phyloP scores from a whole-genome alignment of 2,888 invertebrate genomes.

The Allygus modestus region DNA sequence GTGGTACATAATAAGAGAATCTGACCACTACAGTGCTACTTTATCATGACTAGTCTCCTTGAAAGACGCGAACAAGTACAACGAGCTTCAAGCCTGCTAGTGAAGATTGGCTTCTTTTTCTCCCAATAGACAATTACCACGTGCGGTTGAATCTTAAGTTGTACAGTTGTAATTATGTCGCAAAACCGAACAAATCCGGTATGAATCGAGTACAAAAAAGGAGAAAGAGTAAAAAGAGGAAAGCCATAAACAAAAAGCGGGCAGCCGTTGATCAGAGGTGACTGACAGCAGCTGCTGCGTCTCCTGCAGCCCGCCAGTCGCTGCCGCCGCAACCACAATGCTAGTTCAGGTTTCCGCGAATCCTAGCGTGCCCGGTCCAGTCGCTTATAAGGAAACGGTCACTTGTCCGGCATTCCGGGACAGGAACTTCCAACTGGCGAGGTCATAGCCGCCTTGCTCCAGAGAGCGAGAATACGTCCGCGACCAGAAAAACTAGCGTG shows the following conservation, averaged over 20 bases:
- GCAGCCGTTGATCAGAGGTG: slow-evolving; percentile 17
- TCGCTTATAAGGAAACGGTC: slow-evolving; percentile 53
- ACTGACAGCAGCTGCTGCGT: slow-evolving; percentile 12
- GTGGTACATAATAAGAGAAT: too few species aligned
- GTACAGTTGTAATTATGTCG: slow-evolving; percentile 36
- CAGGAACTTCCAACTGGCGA: slow-evolving; percentile 28
- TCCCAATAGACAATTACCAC: slow-evolving; percentile 2
- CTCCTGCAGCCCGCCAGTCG: not conserved
- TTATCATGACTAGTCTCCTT: too few species aligned
- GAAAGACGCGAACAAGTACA: too few species aligned
- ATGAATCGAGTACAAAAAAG: slow-evolving; percentile 25
- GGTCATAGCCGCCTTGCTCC: slow-evolving; percentile 27
- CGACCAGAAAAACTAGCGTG: not conserved
- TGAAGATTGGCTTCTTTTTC: slow-evolving; percentile 16
- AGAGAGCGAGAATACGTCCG: not conserved
- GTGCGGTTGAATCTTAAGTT: slow-evolving; percentile 9
- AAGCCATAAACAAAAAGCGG: slow-evolving; percentile 29
- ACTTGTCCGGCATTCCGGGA: slow-evolving; percentile 52
- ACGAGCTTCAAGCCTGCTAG: too few species aligned
- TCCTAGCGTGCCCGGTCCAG: slow-evolving; percentile 47
- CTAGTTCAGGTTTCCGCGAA: slow-evolving; percentile 43
- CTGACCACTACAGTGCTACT: too few species aligned
- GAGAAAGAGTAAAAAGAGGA: slow-evolving; percentile 24
- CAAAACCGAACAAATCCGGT: slow-evolving; percentile 26
- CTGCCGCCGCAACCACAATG: slow-evolving; percentile 18